A percentile compares a stretch with the other conserved stretches of the same genome.
phyloP scores from a whole-genome alignment of 35 echinoderm and acorn worm genomes.

The Lytechinus pictus region DNA sequence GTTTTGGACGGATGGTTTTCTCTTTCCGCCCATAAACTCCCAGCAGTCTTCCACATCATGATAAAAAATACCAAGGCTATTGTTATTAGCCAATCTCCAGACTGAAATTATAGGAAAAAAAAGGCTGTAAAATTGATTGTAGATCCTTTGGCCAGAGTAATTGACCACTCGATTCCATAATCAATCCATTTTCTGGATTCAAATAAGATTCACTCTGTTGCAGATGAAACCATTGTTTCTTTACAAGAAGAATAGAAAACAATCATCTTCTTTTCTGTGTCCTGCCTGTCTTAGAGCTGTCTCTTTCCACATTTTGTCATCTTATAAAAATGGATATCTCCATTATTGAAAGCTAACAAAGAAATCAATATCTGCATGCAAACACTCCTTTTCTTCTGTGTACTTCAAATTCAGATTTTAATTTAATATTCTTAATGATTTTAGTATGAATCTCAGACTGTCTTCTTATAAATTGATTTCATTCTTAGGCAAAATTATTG shows the following conservation, averaged over 20 bases:
- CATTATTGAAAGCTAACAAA: background rate
- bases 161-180: background rate
- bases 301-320: background rate
- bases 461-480: too few relatives aligned
- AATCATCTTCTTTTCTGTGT: background rate
- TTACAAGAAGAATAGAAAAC: background rate
- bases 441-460: background rate
- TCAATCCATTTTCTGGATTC: background rate
- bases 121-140: background rate
- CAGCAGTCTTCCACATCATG: background rate
- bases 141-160: background rate
- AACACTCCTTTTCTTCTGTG: background rate
- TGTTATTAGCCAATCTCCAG: background rate
- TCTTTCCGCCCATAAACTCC: conserved; percentile 20
- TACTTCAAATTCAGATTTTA: background rate
- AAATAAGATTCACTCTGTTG: background rate
- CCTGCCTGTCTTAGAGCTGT: background rate
- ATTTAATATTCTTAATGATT: background rate
- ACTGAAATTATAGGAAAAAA: background rate
- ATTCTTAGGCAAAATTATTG: too few relatives aligned
- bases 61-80: background rate
- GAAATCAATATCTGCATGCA: background rate
- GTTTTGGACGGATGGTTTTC: conserved; percentile 41
- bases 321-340: background rate
- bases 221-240: background rate